Percentiles rank a stretch among this genome's conserved stretches.
Conservation (phyloP, 2,797 vertebrate genomes). For the Paratrypauchen microcephalus region DNA sequence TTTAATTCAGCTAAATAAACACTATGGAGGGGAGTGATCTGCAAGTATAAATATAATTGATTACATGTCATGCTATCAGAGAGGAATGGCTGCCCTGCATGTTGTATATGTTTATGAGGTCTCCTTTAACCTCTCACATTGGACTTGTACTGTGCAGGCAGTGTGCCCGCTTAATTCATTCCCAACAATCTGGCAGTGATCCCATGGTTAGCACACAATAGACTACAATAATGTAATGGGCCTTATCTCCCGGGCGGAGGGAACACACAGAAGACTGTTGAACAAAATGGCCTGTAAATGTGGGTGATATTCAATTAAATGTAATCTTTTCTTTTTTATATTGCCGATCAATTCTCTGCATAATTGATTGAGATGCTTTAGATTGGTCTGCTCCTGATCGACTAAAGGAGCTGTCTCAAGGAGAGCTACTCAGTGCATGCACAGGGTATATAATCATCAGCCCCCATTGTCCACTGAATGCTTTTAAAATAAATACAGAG, state of each 20-base stretch:
- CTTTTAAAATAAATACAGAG: constrained; percentile 32
- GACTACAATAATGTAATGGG: constrained; percentile 75
- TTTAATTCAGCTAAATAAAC: background rate
- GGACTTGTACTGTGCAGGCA: constrained; percentile 60
- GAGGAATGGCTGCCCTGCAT: constrained; percentile 41
- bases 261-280: constrained; percentile 58
- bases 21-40: constrained; percentile 7
- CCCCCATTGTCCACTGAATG: constrained; percentile 20
- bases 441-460: constrained; percentile 1
- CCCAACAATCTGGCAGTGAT: constrained; percentile 62
- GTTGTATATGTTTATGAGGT: constrained; percentile 40
- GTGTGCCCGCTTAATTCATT: constrained; percentile 72
- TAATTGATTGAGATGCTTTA: constrained; percentile 69
- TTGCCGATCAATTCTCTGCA: constrained; percentile 59
- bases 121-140: constrained; percentile 63
- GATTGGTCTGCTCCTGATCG: constrained; percentile 49
- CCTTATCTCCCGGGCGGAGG: constrained; percentile 68
- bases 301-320: constrained; percentile 70
- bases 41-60: constrained; percentile 16
- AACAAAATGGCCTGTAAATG: constrained; percentile 73
- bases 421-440: constrained; percentile 32
- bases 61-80: constrained; percentile 24
- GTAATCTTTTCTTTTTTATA: constrained; percentile 59
- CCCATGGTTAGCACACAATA: constrained; percentile 65
- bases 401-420: constrained; percentile 39